Conservation (phyloP, 2,113 vertebrate genomes). For the Heterotis niloticus region DNA sequence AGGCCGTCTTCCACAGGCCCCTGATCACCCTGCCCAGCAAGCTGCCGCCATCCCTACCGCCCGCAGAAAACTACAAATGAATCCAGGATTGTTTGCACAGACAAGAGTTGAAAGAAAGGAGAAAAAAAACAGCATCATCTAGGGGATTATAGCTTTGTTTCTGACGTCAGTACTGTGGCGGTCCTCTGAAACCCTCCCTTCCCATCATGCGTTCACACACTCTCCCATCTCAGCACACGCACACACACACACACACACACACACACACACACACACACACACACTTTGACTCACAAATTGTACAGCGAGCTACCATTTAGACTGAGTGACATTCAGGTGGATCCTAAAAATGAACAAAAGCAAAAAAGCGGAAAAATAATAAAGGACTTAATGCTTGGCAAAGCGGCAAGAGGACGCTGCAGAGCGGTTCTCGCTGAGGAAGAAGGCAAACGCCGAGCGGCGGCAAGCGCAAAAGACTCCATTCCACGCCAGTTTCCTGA, state of each 20-base stretch:
- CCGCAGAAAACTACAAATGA: slow-evolving; percentile 82
- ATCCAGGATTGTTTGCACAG: slow-evolving; percentile 64
- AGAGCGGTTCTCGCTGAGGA: slow-evolving; percentile 57
- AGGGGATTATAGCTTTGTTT: slow-evolving; percentile 76
- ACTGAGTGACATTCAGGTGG: slow-evolving; percentile 67
- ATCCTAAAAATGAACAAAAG: slow-evolving; percentile 49
- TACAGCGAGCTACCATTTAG: slow-evolving; percentile 64
- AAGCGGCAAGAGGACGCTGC: slow-evolving; percentile 69
- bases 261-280: slow-evolving; percentile 53
- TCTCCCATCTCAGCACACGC: slow-evolving; percentile 48
- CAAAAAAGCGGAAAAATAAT: slow-evolving; percentile 51
- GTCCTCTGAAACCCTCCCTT: slow-evolving; percentile 62
- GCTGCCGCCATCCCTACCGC: slow-evolving; percentile 65
- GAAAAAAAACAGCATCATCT: slow-evolving; percentile 69
- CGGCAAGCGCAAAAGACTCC: slow-evolving; percentile 67
- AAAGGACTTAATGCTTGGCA: slow-evolving; percentile 68
- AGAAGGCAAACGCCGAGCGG: slow-evolving; percentile 59
- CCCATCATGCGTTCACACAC: slow-evolving; percentile 32
- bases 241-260: slow-evolving; percentile 71
- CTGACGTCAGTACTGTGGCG: slow-evolving; percentile 73
- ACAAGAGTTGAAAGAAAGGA: slow-evolving; percentile 69
- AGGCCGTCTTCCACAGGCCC: slow-evolving; percentile 71
- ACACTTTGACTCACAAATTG: slow-evolving; percentile 53
- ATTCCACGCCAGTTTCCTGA: slow-evolving; percentile 62
- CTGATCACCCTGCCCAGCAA: slow-evolving; percentile 82